Conservation (phyloP, 1,140 invertebrate species). For the Helicorthomorpha holstii region DNA sequence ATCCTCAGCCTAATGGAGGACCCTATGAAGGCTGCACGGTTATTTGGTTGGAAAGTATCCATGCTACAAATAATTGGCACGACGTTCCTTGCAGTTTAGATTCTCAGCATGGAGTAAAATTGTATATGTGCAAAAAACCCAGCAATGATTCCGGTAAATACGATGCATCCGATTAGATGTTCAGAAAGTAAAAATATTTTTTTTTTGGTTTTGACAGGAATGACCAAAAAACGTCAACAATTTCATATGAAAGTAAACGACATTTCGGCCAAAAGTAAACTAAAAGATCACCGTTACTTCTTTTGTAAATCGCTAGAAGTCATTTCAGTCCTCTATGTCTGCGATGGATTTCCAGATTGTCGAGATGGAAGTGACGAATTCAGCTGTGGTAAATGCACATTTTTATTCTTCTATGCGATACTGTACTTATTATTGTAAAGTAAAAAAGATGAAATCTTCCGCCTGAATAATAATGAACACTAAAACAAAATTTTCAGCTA, state of each 20-base stretch:
- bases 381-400: neutral
- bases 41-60: constrained; percentile 15
- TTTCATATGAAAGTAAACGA: neutral
- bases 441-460: neutral
- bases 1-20: constrained; percentile 18
- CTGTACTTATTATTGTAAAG: neutral
- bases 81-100: constrained; percentile 18
- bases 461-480: too few relatives aligned
- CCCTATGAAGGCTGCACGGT: constrained; percentile 20
- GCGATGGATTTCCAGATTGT: constrained; percentile 4
- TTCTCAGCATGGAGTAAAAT: constrained; percentile 1
- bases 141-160: constrained; percentile 1
- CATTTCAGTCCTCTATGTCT: constrained; percentile 15
- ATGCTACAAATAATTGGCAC: constrained; percentile 19
- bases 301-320: constrained; percentile 17
- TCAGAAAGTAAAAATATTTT: too few relatives aligned
- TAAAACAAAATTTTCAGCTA: neutral
- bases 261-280: neutral
- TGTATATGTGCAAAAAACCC: neutral
- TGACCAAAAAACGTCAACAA: too few relatives aligned
- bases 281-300: constrained; percentile 13
- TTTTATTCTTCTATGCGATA: neutral
- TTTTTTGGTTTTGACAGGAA: too few relatives aligned
- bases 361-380: constrained; percentile 6
- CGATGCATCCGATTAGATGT: too few relatives aligned